Conservation (phyloP, 2,113 vertebrate genomes). For the Diadophis punctatus region DNA sequence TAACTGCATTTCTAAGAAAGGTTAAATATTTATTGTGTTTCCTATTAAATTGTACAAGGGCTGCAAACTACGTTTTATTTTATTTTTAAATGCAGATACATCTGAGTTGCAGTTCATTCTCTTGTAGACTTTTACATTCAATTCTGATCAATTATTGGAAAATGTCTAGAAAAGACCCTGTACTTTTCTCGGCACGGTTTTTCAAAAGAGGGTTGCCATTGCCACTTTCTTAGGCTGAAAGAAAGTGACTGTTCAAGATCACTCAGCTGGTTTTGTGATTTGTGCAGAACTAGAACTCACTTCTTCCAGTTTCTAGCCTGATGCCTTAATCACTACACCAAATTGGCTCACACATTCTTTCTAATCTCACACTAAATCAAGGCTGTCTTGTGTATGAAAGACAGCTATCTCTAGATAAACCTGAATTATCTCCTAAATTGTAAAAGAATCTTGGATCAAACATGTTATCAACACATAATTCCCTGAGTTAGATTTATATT, state of each 20-base stretch:
- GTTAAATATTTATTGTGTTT: background rate
- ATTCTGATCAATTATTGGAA: background rate
- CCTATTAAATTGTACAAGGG: background rate
- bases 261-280: background rate
- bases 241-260: background rate
- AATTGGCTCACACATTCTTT: background rate
- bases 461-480: background rate
- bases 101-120: background rate
- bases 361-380: background rate
- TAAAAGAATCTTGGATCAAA: background rate
- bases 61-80: background rate
- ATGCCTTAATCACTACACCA: background rate
- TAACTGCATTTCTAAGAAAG: background rate
- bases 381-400: background rate
- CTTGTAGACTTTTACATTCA: background rate
- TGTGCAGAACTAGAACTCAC: background rate
- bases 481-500: background rate
- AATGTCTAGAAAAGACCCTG: background rate
- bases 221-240: background rate
- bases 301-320: background rate
- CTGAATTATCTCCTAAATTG: background rate
- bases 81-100: background rate
- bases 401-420: background rate
- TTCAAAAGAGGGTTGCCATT: background rate
- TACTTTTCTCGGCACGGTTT: background rate